Conservation (phyloP, 1,140 invertebrate genomes). For the Drosophila paulistorum region DNA sequence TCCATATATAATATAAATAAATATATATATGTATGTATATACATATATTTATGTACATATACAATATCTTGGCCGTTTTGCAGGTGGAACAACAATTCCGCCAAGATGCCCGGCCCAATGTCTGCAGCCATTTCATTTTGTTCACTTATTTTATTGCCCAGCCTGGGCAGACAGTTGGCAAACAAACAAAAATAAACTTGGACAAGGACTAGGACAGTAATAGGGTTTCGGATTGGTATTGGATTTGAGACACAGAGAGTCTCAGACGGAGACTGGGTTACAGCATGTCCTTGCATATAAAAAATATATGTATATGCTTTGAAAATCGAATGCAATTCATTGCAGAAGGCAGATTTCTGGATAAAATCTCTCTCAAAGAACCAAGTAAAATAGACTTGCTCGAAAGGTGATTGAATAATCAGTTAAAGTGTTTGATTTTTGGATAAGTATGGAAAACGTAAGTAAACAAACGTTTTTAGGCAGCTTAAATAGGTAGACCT, state of each 20-base stretch:
- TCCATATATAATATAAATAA: constrained; percentile 32
- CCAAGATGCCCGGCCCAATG: constrained; percentile 48
- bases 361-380: background rate
- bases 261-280: constrained; percentile 30
- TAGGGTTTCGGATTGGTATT: background rate
- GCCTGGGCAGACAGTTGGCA: constrained; percentile 67
- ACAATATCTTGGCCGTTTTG: constrained; percentile 19
- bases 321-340: constrained; percentile 52
- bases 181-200: constrained; percentile 59
- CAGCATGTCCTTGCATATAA: constrained; percentile 35
- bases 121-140: constrained; percentile 76
- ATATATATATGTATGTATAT: too few species aligned
- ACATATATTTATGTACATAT: background rate
- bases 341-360: constrained; percentile 38
- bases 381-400: too few species aligned
- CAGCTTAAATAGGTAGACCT: too few species aligned
- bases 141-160: constrained; percentile 73
- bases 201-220: constrained; percentile 7
- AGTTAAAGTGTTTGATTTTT: constrained; percentile 1
- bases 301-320: background rate
- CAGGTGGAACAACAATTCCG: constrained; percentile 21
- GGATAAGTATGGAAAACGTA: too few species aligned
- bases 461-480: too few species aligned
- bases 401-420: background rate
- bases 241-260: background rate